Evolutionary conservation across 2,888 invertebrate genomes (phyloP).

Genomic region (Aporophyla nigra): DNA sequence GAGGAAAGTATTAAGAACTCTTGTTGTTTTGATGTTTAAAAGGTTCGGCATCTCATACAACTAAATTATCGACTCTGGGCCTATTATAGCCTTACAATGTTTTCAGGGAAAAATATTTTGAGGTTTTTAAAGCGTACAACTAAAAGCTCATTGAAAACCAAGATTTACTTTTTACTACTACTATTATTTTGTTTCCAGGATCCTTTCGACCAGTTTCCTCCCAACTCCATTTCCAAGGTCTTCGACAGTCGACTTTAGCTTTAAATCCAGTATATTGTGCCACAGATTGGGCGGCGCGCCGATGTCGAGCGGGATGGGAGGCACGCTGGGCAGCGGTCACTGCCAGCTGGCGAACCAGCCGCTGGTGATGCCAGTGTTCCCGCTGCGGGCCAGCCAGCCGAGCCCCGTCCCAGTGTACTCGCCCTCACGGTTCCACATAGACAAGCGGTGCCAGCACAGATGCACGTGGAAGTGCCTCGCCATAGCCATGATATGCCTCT

Average conservation of each 20-base stretch:
- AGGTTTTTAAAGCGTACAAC: constrained; percentile 1
- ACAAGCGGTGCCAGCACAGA: constrained; percentile 97
- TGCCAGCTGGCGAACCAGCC: constrained; percentile 94
- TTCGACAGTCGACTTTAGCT: constrained; percentile 63
- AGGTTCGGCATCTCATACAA: constrained; percentile 17
- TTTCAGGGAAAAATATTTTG: not conserved
- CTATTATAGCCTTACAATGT: not conserved
- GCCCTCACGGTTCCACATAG: constrained; percentile 98
- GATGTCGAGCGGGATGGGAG: constrained; percentile 91
- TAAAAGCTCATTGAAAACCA: constrained; percentile 19
- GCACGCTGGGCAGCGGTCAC: constrained; percentile 92
- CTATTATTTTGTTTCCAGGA: not conserved
- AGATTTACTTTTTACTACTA: too few species aligned
- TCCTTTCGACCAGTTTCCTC: not conserved
- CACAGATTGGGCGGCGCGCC: constrained; percentile 90
- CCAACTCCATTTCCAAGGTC: constrained; percentile 54
- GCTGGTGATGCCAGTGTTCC: constrained; percentile 97
- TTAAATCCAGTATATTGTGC: constrained; percentile 68
- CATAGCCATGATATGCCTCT: constrained; percentile 97
- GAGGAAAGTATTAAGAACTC: constrained; percentile 21
- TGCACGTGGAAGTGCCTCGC: constrained; percentile 99
- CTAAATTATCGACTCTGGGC: constrained; percentile 3
- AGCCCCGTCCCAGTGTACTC: constrained; percentile 95
- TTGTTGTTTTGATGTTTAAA: constrained; percentile 28
- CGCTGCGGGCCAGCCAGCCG: constrained; percentile 95